phyloP scores from a whole-genome alignment of 1,140 invertebrate genomes.

The Heterodera carotae region DNA sequence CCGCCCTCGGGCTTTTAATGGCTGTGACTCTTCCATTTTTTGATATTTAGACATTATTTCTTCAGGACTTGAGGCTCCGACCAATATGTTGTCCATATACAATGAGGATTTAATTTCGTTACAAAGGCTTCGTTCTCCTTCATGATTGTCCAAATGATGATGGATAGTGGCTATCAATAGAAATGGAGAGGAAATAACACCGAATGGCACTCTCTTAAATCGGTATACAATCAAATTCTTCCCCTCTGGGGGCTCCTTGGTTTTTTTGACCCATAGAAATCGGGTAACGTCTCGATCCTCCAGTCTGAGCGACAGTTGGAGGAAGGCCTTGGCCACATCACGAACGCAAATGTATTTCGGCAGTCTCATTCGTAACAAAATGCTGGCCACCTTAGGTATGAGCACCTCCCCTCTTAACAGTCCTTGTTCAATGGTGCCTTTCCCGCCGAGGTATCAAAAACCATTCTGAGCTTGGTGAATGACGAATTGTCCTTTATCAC shows the following conservation, averaged over 20 bases:
- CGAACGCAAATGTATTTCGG: conserved; percentile 12
- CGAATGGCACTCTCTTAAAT: conserved; percentile 40
- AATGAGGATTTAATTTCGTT: conserved; percentile 16
- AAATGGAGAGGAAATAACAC: conserved; percentile 31
- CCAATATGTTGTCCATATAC: conserved; percentile 34
- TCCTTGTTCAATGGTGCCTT: conserved; percentile 12
- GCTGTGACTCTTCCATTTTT: too few relatives aligned
- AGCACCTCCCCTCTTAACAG: background rate
- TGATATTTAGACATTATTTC: conserved; percentile 8
- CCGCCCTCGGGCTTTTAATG: too few relatives aligned
- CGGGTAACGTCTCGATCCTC: conserved; percentile 39
- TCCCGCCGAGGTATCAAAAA: conserved; percentile 9
- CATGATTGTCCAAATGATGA: conserved; percentile 19
- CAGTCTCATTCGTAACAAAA: conserved; percentile 15
- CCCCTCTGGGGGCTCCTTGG: conserved; percentile 3
- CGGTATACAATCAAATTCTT: conserved; percentile 36
- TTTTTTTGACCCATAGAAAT: conserved; percentile 45
- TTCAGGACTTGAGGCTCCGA: background rate
- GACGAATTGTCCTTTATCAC: background rate
- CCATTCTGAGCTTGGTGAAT: conserved; percentile 5
- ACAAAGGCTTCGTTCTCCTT: background rate
- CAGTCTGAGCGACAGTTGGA: conserved; percentile 34
- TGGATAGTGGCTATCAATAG: conserved; percentile 32
- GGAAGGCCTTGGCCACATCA: conserved; percentile 45
- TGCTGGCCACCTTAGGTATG: background rate